phyloP scores from a whole-genome alignment of 2,888 invertebrate genomes.

The Hypsopygia costalis region DNA sequence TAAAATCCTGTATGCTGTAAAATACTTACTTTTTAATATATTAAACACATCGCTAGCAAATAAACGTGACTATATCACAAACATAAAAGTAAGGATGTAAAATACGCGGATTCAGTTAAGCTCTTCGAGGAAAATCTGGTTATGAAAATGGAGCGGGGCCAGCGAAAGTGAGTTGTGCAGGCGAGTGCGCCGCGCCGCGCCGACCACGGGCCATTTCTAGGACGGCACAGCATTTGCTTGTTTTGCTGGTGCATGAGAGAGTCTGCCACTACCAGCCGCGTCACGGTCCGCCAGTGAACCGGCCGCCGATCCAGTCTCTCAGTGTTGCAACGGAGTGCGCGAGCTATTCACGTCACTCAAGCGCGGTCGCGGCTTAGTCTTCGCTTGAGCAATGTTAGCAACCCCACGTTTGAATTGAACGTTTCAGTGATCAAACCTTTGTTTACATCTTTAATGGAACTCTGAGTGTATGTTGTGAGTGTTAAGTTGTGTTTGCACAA shows the following conservation, averaged over 20 bases:
- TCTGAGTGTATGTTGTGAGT: constrained; percentile 9
- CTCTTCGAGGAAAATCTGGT: constrained; percentile 29
- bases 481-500: constrained; percentile 45
- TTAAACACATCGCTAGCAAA: no score
- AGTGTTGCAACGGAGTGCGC: constrained; percentile 21
- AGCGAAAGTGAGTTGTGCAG: constrained; percentile 61
- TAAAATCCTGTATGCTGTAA: no score
- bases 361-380: constrained; percentile 10
- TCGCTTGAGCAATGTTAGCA: constrained; percentile 17
- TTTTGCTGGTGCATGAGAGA: constrained; percentile 34
- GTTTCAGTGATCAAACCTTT: constrained; percentile 2
- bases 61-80: no score
- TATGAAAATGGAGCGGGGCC: constrained; percentile 33
- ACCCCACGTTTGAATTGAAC: constrained; percentile 8
- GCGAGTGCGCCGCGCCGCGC: constrained; percentile 20
- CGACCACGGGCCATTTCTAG: constrained; percentile 48
- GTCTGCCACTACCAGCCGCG: constrained; percentile 15
- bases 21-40: no score
- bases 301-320: constrained; percentile 15
- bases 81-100: no score
- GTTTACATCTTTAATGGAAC: constrained; percentile 3
- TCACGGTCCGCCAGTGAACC: constrained; percentile 20
- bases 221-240: constrained; percentile 33
- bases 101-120: no score
- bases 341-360: constrained; percentile 17